These are phyloP conservation scores for Steinernema feltiae DNA, from an alignment of 1,140 invertebrate species.

Conservation along the genomic window DNA sequence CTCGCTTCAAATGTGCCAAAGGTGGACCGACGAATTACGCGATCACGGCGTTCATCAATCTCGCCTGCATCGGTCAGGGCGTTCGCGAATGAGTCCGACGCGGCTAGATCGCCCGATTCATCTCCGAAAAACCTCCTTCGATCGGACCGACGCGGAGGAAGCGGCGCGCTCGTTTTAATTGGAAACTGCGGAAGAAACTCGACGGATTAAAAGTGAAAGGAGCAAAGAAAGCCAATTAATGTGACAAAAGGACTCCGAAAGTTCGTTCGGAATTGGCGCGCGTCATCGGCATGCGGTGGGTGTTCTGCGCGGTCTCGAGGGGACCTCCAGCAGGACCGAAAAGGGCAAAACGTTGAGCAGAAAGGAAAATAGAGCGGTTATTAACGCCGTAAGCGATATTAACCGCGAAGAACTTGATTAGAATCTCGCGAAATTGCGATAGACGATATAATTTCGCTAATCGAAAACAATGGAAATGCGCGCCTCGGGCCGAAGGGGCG, in stretches of 20 bases:
- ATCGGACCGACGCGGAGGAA: too few species aligned
- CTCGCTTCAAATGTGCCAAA: not conserved
- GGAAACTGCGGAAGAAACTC: not conserved
- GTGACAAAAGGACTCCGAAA: not conserved
- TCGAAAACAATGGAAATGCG: conserved; percentile 3
- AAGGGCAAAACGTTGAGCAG: not conserved
- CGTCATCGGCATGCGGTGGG: not conserved
- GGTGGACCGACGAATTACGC: not conserved
- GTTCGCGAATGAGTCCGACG: not conserved
- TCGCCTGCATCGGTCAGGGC: not conserved
- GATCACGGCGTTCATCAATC: not conserved
- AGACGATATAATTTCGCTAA: conserved; percentile 1
- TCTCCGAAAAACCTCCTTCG: not conserved
- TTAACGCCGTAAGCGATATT: conserved; percentile 3
- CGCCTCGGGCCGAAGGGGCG: not conserved
- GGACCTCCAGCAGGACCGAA: not conserved
- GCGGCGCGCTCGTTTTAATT: not conserved
- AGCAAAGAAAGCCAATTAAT: not conserved
- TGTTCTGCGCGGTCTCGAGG: not conserved
- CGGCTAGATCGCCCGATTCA: not conserved
- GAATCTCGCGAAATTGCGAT: not conserved
- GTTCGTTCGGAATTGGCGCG: too few species aligned
- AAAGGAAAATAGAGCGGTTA: not conserved
- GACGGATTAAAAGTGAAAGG: conserved; percentile 1
- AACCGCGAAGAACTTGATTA: not conserved